Base-by-base conservation (phyloP, 2,797 vertebrate species). In the Antennarius maculatus region DNA sequence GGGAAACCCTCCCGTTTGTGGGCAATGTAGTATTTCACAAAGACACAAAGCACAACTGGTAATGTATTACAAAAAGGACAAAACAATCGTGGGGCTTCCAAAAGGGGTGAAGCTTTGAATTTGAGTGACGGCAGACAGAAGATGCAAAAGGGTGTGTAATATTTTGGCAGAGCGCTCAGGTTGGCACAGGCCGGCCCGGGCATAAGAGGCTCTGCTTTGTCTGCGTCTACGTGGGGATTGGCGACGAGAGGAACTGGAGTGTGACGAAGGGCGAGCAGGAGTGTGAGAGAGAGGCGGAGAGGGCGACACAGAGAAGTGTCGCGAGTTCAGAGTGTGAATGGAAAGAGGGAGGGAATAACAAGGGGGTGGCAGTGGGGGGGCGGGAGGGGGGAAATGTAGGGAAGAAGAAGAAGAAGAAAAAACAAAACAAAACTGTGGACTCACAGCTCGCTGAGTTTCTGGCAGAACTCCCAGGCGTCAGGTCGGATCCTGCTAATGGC, bases 391-490 rank as follows among this genome's bases (percentile, higher is more conserved):
- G n/a, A n/a, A n/a, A 1, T 23, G 23, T n/a, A 28, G 27, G 10
- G 12, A 2, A 4, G 58, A 31, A 47, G 11, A 8, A 6, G 34
- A 12, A 1, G 28, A 12, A 41, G 34, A 34, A 18, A 7, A 46
- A 41, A 10, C 23, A 18, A 54, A 66, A 13, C 17, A 18, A 54
- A 64, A 59, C 91, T 78, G 59, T 77, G 81, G 79, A 93, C 97
- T 96, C 89, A 99, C 97, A 99, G 96, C 92, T 97, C 93, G 54
- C 92, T 93, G 86, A 99, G 97, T 79, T 96, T 98, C 71, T 97
- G 96, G 95, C 97, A 99, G 92, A 96, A 98, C 88, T 99, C 96
- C 97, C 97, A 99, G 91, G 96, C 96, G 78, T 97, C 95, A 4
- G 95, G 91, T 86, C 91, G 95, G 92, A 99, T 97, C 89, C 93